Evolutionary conservation across 2,113 vertebrate genomes (phyloP).

Genomic region (Hemicordylus capensis): DNA sequence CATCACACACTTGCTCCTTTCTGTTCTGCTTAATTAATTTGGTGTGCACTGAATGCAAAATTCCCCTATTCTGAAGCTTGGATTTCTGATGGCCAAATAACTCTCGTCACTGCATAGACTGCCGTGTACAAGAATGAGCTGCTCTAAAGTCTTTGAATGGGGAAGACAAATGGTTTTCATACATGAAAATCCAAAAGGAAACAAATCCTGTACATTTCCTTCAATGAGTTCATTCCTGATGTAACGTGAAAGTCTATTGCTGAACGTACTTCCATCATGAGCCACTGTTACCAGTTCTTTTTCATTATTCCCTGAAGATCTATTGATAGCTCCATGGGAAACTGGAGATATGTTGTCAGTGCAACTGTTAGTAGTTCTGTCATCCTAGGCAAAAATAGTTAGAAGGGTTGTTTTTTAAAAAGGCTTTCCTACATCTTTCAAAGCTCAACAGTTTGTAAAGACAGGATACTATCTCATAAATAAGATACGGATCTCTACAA

Average conservation of each 20-base stretch:
- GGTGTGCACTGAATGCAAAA: background rate
- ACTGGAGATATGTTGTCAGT: too few relatives aligned
- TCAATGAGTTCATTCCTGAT: background rate
- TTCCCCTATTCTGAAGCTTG: background rate
- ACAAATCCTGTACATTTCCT: background rate
- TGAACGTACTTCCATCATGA: background rate
- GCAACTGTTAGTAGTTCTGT: background rate
- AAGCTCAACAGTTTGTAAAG: too few relatives aligned
- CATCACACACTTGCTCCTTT: background rate
- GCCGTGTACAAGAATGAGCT: slow-evolving; percentile 15
- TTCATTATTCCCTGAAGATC: background rate
- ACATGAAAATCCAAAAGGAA: slow-evolving; percentile 28
- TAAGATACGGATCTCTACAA: too few relatives aligned
- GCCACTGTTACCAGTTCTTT: too few relatives aligned
- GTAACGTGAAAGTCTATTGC: background rate
- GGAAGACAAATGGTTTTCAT: background rate
- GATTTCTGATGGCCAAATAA: background rate
- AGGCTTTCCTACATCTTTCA: too few relatives aligned
- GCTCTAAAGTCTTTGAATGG: background rate
- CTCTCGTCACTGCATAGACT: background rate
- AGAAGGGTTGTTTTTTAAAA: too few relatives aligned
- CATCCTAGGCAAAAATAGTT: background rate
- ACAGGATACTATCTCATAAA: too few relatives aligned
- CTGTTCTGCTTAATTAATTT: slow-evolving; percentile 1
- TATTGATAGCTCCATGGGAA: background rate